Conservation (phyloP, 2,113 vertebrate species). For the Ctenodactylus gundi region DNA sequence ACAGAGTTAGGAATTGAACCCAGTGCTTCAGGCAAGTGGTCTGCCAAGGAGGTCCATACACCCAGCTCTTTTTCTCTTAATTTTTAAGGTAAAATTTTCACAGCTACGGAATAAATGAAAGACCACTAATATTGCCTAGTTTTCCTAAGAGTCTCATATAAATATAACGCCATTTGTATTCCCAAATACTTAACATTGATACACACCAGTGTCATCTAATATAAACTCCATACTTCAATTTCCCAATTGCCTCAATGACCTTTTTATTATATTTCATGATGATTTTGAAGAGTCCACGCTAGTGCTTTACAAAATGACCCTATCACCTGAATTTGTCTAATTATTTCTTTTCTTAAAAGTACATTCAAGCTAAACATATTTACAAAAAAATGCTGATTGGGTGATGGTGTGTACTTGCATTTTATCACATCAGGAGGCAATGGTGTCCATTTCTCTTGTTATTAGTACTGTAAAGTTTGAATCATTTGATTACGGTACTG, state of each 20-base stretch:
- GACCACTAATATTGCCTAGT: background rate
- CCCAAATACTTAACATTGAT: background rate
- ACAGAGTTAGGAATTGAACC: background rate
- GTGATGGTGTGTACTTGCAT: background rate
- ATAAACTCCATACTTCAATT: background rate
- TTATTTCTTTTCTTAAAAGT: constrained; percentile 8
- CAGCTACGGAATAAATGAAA: background rate
- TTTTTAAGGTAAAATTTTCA: background rate
- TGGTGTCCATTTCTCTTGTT: background rate
- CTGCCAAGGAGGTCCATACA: background rate
- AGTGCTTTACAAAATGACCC: background rate
- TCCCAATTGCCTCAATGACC: background rate
- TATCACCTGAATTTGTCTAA: background rate
- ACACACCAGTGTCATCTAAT: background rate
- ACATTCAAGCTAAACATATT: background rate
- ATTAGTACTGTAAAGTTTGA: background rate
- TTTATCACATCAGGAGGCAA: background rate
- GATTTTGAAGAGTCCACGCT: background rate
- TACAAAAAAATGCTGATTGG: background rate
- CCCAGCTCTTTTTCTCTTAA: background rate
- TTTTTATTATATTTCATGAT: background rate
- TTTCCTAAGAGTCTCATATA: background rate
- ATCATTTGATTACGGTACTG: background rate
- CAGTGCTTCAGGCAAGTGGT: background rate
- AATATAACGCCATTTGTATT: background rate